Conservation (phyloP, 1,140 invertebrate genomes). For the Bradynema listronoti region DNA sequence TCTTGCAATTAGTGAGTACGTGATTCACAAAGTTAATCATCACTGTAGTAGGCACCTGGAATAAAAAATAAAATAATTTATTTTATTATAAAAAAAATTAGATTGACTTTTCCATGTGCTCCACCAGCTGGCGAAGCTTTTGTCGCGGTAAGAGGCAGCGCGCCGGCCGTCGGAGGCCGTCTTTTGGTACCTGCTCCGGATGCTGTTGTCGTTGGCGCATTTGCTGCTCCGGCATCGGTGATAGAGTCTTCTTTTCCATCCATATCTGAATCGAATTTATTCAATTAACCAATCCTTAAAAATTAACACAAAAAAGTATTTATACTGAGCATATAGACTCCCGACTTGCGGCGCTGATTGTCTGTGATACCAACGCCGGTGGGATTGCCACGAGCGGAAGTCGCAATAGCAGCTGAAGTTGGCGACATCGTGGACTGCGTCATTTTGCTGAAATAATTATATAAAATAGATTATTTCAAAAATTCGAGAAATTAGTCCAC, state of each 20-base stretch:
- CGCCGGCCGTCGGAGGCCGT: background rate
- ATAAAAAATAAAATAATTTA: no score
- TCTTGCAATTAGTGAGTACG: conserved; percentile 38
- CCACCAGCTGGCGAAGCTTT: background rate
- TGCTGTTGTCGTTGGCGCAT: background rate
- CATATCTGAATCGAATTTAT: conserved; percentile 16
- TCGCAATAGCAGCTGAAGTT: background rate
- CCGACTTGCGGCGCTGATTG: conserved; percentile 32
- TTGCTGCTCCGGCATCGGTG: conserved; percentile 9
- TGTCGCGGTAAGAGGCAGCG: background rate
- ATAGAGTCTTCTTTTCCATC: conserved; percentile 18
- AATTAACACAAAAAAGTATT: conserved; percentile 3
- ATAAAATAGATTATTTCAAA: no score
- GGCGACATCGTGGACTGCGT: no score
- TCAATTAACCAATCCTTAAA: background rate
- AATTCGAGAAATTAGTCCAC: no score
- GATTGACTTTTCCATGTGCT: no score
- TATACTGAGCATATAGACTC: conserved; percentile 36
- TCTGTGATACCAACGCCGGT: conserved; percentile 8
- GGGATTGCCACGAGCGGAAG: conserved; percentile 2
- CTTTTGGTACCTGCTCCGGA: background rate
- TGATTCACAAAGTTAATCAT: conserved; percentile 44
- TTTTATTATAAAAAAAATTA: no score
- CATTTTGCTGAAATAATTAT: no score
- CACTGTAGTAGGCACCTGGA: conserved; percentile 18